A percentile compares a stretch with the other conserved stretches of the same genome.
phyloP scores from a whole-genome alignment of 2,888 invertebrate species.

The Augochlorella aurata region DNA sequence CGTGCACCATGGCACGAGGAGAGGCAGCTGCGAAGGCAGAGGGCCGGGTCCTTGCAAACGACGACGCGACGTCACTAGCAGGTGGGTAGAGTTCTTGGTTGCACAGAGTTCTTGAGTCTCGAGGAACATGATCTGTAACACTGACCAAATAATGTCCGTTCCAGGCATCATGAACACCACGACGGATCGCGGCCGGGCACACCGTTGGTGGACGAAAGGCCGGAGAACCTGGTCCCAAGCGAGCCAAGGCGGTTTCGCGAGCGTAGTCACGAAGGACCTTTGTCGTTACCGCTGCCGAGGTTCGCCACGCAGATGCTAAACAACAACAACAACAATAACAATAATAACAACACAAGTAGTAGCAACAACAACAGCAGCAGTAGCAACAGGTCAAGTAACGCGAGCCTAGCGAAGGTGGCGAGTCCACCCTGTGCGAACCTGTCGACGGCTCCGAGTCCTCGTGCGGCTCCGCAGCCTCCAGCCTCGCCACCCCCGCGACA shows the following conservation, averaged over 20 bases:
- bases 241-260: conserved; percentile 89
- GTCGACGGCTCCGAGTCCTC: conserved; percentile 82
- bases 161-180: conserved; percentile 83
- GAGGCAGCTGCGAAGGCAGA: conserved; percentile 78
- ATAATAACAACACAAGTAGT: conserved; percentile 74
- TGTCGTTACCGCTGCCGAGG: conserved; percentile 93
- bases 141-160: conserved; percentile 17
- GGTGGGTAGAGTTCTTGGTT: conserved; percentile 58
- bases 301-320: conserved; percentile 89
- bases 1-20: conserved; percentile 75
- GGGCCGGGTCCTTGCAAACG: conserved; percentile 79
- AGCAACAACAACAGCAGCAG: conserved; percentile 66
- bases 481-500: conserved; percentile 87
- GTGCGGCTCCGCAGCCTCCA: conserved; percentile 86
- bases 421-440: conserved; percentile 79
- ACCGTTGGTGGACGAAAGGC: conserved; percentile 91
- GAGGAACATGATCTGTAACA: too few relatives aligned
- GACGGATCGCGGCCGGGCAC: conserved; percentile 92
- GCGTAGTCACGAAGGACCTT: conserved; percentile 86
- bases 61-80: conserved; percentile 78
- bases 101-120: neutral
- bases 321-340: conserved; percentile 68
- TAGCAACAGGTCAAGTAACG: conserved; percentile 62
- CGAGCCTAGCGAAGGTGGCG: conserved; percentile 78
- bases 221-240: conserved; percentile 88